Base-by-base conservation (phyloP, 2,797 vertebrate species). In the Bovichtus diacanthus region DNA sequence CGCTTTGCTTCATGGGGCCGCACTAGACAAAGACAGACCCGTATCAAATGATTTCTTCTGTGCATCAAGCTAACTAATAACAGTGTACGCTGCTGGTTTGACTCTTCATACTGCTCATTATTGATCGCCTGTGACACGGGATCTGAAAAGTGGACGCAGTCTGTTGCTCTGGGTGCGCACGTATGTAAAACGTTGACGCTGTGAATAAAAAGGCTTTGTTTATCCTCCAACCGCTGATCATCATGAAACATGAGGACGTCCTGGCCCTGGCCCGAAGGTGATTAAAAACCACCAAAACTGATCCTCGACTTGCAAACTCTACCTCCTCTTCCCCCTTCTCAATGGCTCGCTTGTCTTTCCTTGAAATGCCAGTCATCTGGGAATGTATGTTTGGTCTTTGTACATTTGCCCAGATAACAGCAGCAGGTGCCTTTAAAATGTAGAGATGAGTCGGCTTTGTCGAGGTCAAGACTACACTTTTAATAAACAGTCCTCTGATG, bases 361-460 rank as follows among this genome's bases (percentile, higher is more conserved):
- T 29, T 6, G 39, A 74, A 72, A 80, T 7, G 9, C 27, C 41
- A 65, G 39, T 77, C 76, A 62, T 63, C 54, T 27, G 25, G 27
- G 62, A 78, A 71, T 59, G 50, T 8, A 7, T 68, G 80, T 82
- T 82, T 70, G 55, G 68, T 74, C 82, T 83, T 65, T 70, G 47
- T 50, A 21, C 54, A 38, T 55, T 76, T 41, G 36, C 44, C 29
- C 9, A 29, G 68, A 64, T 29, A 51, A 41, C 53, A 31, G 80
- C 62, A 70, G 65, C 71, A 51, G 58, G 43, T 59, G 73, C 38
- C 2, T 64, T 43, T 54, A 50, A 61, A 46, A 60, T 15, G 18
- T 2, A 34, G 19, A 31, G 25, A 39, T 67, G 43, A 61, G 39
- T 23, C 5, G 34, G 4, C 21, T 39, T n/a, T 23, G 41, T 76